A percentile compares a stretch with the other conserved stretches of the same genome.
Evolutionary conservation across 2,797 vertebrate genomes (phyloP).

Genomic region (Anguilla marmorata): DNA sequence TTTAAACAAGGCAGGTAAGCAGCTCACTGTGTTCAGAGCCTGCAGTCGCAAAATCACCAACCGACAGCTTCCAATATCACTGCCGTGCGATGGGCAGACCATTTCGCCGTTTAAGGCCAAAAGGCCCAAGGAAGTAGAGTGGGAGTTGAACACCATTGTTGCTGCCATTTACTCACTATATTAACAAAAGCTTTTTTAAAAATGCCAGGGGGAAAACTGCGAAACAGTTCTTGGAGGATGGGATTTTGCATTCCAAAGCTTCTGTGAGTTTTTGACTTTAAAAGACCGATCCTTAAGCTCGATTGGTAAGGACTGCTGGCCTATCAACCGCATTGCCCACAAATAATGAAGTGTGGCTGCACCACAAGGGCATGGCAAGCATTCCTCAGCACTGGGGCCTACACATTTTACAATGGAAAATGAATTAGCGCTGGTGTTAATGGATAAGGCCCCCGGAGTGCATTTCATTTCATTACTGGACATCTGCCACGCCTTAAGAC

Average conservation of each 20-base stretch:
- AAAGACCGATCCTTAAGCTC: neutral
- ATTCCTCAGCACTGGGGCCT: neutral
- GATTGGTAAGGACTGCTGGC: neutral
- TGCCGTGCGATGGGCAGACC: neutral
- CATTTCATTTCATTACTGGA: neutral
- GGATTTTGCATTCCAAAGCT: neutral
- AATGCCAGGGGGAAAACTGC: neutral
- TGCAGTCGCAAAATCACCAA: neutral
- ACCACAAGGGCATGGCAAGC: neutral
- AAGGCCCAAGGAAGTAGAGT: neutral
- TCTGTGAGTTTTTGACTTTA: neutral
- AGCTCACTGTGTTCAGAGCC: neutral
- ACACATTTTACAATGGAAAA: slow-evolving; percentile 1
- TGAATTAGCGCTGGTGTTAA: slow-evolving; percentile 10
- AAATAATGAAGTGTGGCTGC: neutral
- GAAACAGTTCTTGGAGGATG: neutral
- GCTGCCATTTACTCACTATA: neutral
- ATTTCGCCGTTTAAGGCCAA: neutral
- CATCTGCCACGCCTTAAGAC: slow-evolving; percentile 11
- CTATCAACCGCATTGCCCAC: neutral
- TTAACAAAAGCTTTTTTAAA: neutral
- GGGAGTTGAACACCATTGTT: neutral
- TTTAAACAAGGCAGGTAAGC: neutral
- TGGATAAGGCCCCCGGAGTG: slow-evolving; percentile 4
- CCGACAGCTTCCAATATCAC: neutral